These are phyloP conservation scores for Falco concolor DNA, from an alignment of 2,797 vertebrate genomes.

Conservation along the genomic window DNA sequence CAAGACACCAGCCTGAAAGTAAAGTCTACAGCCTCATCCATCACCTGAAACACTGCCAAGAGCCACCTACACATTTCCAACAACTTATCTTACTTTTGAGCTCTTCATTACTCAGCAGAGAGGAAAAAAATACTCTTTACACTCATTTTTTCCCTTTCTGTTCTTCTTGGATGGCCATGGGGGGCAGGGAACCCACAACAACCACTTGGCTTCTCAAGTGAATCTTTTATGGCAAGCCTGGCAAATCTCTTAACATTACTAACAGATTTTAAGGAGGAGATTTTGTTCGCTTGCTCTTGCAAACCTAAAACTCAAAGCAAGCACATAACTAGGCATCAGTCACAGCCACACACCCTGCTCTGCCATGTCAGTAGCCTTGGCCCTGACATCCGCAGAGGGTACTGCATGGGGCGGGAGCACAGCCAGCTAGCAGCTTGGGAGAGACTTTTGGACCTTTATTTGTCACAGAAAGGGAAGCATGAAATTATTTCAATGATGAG, in stretches of 20 bases:
- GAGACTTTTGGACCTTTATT: fast-evolving
- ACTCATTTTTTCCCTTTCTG: not conserved
- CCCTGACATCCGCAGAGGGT: fast-evolving
- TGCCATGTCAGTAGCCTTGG: fast-evolving
- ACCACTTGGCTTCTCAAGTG: not conserved
- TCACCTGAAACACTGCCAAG: not conserved
- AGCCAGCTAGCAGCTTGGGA: not conserved
- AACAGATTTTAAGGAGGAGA: not conserved
- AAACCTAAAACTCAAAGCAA: not conserved
- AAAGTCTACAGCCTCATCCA: not conserved
- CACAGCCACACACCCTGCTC: not conserved
- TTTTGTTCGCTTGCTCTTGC: not conserved
- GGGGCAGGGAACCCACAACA: too few species aligned
- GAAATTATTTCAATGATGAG: not conserved
- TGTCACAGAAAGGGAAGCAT: not conserved
- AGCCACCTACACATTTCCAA: not conserved
- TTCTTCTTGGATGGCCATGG: not conserved
- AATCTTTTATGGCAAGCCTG: not conserved
- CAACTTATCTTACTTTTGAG: not conserved
- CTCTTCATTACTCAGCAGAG: not conserved
- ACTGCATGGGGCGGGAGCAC: fast-evolving
- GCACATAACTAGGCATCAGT: not conserved
- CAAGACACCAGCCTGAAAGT: not conserved
- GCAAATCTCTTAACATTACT: not conserved
- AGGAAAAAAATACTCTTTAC: not conserved